Conservation (phyloP, 2,113 vertebrate species). For the Anolis sagrei region DNA sequence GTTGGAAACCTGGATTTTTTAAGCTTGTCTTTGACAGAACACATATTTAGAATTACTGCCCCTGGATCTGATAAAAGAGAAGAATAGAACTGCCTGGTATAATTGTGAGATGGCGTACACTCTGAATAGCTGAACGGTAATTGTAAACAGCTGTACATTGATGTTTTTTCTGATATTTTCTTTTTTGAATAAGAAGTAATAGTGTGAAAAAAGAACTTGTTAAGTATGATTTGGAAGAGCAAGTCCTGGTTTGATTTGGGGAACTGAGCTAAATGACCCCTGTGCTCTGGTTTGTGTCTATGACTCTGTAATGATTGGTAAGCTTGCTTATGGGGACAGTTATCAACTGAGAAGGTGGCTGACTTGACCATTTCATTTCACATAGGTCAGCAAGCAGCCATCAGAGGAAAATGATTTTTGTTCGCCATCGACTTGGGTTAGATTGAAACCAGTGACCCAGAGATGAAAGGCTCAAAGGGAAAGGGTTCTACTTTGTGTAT, state of each 20-base stretch:
- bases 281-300: neutral
- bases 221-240: neutral
- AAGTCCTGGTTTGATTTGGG: neutral
- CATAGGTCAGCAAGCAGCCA: constrained; percentile 75
- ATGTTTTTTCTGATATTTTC: neutral
- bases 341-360: constrained; percentile 71
- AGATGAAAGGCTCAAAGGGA: constrained; percentile 75
- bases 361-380: constrained; percentile 72
- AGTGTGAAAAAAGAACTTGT: neutral
- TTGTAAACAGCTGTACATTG: neutral
- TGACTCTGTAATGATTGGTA: constrained; percentile 26
- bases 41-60: neutral
- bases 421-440: constrained; percentile 67
- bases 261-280: neutral
- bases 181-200: neutral
- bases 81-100: too few relatives aligned
- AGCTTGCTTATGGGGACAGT: constrained; percentile 64
- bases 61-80: neutral
- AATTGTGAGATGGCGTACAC: neutral
- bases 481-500: constrained; percentile 69
- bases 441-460: constrained; percentile 70
- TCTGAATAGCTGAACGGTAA: neutral
- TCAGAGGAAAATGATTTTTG: constrained; percentile 77
- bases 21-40: neutral
- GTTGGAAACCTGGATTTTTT: neutral